Conservation (phyloP, 1,140 invertebrate genomes). For the Eufriesea mexicana region DNA sequence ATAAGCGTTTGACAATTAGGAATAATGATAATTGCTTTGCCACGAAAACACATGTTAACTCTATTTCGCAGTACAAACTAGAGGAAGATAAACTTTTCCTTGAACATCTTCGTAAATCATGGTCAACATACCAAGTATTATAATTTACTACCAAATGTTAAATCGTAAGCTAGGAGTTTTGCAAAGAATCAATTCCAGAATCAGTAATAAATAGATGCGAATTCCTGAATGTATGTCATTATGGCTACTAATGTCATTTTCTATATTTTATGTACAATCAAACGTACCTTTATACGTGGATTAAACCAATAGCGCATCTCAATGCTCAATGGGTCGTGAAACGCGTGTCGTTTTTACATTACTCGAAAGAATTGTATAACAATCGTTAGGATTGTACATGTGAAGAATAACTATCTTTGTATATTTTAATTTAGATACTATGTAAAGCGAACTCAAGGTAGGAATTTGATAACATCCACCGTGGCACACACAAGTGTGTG, state of each 20-base stretch:
- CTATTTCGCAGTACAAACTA: constrained; percentile 37
- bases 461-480: neutral
- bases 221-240: neutral
- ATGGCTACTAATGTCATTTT: neutral
- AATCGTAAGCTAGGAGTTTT: constrained; percentile 8
- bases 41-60: neutral
- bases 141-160: constrained; percentile 38
- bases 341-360: constrained; percentile 4
- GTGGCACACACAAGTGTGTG: neutral
- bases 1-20: constrained; percentile 7
- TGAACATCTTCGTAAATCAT: constrained; percentile 7
- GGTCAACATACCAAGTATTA: constrained; percentile 40
- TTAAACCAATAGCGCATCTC: neutral
- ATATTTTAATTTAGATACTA: constrained; percentile 8
- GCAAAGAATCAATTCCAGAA: neutral
- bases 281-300: neutral
- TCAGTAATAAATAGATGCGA: neutral
- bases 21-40: neutral
- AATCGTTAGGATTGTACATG: neutral
- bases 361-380: neutral
- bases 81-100: neutral
- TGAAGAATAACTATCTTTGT: neutral
- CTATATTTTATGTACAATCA: constrained; percentile 5
- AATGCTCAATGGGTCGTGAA: constrained; percentile 1
- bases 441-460: neutral